Evolutionary conservation across 2,113 vertebrate species (phyloP).

Genomic region (Labrus mixtus): DNA sequence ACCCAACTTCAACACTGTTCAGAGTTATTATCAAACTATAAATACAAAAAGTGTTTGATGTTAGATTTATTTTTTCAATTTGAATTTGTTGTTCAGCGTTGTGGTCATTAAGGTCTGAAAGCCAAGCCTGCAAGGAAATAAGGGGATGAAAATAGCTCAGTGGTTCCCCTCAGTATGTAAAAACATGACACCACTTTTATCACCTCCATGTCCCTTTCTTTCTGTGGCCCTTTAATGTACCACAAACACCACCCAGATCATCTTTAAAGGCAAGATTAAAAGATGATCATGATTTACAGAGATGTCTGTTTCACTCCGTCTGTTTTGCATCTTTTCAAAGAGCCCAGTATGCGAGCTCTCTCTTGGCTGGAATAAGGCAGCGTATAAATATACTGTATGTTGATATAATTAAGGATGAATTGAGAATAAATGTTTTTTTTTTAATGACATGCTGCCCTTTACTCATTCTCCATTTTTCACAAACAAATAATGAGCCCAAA

Average conservation of each 20-base stretch:
- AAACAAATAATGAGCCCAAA: too few relatives aligned
- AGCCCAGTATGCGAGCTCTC: slow-evolving; percentile 33
- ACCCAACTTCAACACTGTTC: neutral
- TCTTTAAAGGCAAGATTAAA: slow-evolving; percentile 73
- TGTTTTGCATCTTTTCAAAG: slow-evolving; percentile 52
- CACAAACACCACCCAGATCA: slow-evolving; percentile 49
- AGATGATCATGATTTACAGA: slow-evolving; percentile 50
- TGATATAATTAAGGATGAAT: neutral
- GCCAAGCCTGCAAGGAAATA: slow-evolving; percentile 60
- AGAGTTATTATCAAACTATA: neutral
- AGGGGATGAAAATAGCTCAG: slow-evolving; percentile 34
- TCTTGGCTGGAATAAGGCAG: slow-evolving; percentile 24
- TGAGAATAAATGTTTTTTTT: neutral
- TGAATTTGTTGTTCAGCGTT: slow-evolving; percentile 12
- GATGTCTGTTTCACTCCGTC: slow-evolving; percentile 55
- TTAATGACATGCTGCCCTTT: too few relatives aligned
- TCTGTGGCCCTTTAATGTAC: slow-evolving; percentile 60
- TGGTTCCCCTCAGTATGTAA: slow-evolving; percentile 41
- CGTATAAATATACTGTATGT: neutral
- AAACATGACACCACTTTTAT: slow-evolving; percentile 66
- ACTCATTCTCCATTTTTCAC: too few relatives aligned
- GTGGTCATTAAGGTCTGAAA: slow-evolving; percentile 64
- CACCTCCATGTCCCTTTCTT: slow-evolving; percentile 50
- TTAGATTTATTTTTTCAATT: slow-evolving; percentile 23
- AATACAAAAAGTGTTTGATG: neutral